Evolutionary conservation across 2,797 vertebrate genomes (phyloP).

Genomic region (Tangara arthus): DNA sequence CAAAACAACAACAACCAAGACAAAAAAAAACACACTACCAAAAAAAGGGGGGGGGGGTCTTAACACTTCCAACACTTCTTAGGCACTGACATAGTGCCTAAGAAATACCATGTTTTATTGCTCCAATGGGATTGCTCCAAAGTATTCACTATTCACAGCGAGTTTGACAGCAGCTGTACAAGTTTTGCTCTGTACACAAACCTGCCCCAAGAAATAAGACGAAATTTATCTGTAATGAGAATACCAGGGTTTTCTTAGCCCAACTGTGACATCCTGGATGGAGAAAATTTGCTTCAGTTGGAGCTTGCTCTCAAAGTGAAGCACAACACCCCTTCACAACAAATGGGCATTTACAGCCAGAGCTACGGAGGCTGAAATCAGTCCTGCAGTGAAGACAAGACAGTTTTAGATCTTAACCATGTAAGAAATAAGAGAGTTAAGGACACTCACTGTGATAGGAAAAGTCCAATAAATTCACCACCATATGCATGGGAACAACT

Average conservation of each 20-base stretch:
- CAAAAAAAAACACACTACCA: too few relatives aligned
- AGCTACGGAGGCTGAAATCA: background rate
- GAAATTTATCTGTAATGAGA: background rate
- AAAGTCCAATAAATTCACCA: background rate
- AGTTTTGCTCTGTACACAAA: background rate
- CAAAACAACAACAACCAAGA: background rate
- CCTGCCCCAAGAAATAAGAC: background rate
- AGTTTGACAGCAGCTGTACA: background rate
- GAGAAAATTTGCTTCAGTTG: background rate
- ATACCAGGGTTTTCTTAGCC: background rate
- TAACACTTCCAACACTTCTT: background rate
- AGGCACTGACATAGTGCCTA: background rate
- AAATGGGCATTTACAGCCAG: background rate
- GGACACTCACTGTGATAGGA: background rate
- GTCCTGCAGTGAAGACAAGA: background rate
- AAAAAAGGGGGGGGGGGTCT: accelerated
- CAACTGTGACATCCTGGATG: accelerated
- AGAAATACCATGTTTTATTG: background rate
- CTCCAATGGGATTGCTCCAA: background rate
- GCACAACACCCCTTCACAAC: background rate
- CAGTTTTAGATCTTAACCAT: background rate
- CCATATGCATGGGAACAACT: background rate
- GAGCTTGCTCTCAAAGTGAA: background rate
- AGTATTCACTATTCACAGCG: background rate
- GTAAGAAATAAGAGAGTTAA: background rate